Conservation (phyloP, 2,888 invertebrate genomes). For the Phymatocera aterrima region DNA sequence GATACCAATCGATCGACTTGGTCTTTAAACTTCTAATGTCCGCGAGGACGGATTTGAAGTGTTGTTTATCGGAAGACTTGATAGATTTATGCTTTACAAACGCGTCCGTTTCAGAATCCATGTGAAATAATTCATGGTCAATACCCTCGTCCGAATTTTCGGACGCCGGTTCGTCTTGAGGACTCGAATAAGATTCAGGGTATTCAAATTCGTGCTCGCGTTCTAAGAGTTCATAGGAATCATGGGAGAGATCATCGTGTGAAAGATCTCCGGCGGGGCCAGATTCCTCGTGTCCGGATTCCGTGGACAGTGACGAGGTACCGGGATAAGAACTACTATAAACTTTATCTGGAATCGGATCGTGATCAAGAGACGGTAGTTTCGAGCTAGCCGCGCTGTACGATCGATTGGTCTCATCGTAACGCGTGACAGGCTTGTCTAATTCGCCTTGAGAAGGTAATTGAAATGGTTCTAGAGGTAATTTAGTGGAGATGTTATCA, state of each 20-base stretch:
- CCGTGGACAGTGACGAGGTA: slow-evolving; percentile 81
- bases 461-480: slow-evolving; percentile 63
- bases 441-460: slow-evolving; percentile 75
- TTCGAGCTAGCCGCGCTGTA: slow-evolving; percentile 81
- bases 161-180: slow-evolving; percentile 64
- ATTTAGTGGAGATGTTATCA: slow-evolving; percentile 53
- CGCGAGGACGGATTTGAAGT: slow-evolving; percentile 67
- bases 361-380: slow-evolving; percentile 81
- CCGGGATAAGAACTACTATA: slow-evolving; percentile 93
- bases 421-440: slow-evolving; percentile 85
- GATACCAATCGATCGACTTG: slow-evolving; percentile 68
- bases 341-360: slow-evolving; percentile 82
- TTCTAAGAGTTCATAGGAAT: slow-evolving; percentile 91
- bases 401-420: slow-evolving; percentile 82
- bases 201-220: slow-evolving; percentile 76
- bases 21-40: slow-evolving; percentile 62
- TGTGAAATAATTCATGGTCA: slow-evolving; percentile 84
- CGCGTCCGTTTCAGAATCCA: slow-evolving; percentile 77
- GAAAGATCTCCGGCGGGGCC: slow-evolving; percentile 83
- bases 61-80: slow-evolving; percentile 64
- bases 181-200: slow-evolving; percentile 71
- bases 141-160: slow-evolving; percentile 74
- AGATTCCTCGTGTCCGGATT: slow-evolving; percentile 79
- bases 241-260: slow-evolving; percentile 91
- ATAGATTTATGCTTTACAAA: slow-evolving; percentile 70